Evolutionary conservation across 2,113 vertebrate species (phyloP).

Genomic region (Odocoileus hemionus): DNA sequence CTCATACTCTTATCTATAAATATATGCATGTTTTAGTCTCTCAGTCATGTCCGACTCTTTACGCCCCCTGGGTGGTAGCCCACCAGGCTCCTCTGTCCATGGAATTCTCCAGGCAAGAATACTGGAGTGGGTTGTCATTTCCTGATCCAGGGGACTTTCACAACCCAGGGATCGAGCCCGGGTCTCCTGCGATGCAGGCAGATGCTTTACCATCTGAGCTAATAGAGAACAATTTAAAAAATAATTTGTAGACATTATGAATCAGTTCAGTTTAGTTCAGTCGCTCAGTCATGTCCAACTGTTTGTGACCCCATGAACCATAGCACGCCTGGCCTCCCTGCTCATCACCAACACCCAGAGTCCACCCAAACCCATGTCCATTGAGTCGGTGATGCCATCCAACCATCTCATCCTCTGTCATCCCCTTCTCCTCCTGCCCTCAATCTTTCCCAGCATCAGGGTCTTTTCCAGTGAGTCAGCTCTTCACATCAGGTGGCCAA

Average conservation of each 20-base stretch:
- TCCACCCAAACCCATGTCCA: too few species aligned
- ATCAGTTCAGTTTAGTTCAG: background rate
- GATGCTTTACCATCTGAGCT: background rate
- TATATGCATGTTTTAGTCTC: background rate
- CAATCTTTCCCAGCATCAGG: too few species aligned
- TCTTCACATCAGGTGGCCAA: too few species aligned
- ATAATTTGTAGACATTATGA: background rate
- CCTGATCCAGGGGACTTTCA: background rate
- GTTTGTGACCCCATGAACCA: too few species aligned
- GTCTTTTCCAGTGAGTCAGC: too few species aligned
- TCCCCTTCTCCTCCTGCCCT: too few species aligned
- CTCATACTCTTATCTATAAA: background rate
- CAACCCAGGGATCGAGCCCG: background rate
- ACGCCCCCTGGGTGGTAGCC: rapidly evolving
- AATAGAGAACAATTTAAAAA: background rate
- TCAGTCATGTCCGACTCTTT: background rate
- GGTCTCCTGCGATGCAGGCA: background rate
- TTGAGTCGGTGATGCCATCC: too few species aligned
- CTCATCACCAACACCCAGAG: too few species aligned
- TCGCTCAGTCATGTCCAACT: too few species aligned
- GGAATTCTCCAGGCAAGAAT: background rate
- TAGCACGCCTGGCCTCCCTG: too few species aligned
- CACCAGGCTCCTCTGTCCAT: background rate
- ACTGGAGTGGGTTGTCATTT: background rate
- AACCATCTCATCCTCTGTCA: too few species aligned